Base-by-base conservation (phyloP, 2,113 vertebrate species). In the Pteruthius melanotis region DNA sequence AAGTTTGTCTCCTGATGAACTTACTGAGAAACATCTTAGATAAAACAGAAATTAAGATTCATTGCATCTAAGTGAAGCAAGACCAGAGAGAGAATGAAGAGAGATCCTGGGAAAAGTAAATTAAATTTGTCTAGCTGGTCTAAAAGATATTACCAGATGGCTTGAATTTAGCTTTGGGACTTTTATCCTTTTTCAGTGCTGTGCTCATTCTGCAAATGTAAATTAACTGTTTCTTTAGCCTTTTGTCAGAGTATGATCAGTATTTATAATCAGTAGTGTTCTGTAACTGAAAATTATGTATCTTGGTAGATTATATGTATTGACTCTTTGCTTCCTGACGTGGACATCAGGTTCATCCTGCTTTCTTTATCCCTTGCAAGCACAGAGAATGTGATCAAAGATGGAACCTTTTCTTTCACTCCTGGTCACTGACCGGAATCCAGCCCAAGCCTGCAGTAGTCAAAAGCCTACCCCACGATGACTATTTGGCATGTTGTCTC, bases 41-140 rank as follows among this genome's bases (percentile, higher is more conserved):
- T 74, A 77, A 66, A 95, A 63, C 19, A 93, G 54, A 91, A 88
- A 93, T 91, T 74, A 82, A 80, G 87, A 90, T 91, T 88, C 71
- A 78, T 92, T 87, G 19, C 47, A 66, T 93, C 42, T 59, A 50
- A 93, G n/a, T 88, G 82, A 95, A 90, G 45, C 57, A 94, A 84
- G 57, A 92, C 65, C 28, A 69, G 70, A 87, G 40, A 88, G 40
- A 68, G 31, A 88, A 85, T n/a, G n/a, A n/a, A 88, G 50, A 84
- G 83, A 59, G 24, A 87, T 91, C 30, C 30, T 70, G 75, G 68
- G 81, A 63, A 83, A 90, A 90, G 54, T 77, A 91, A 91, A 94
- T 95, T 83, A 57, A 80, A 87, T 97, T 90, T 83, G 52, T 87
- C 82, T 86, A 83, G 39, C 71, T 90, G 35, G 59, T 91, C 39